Conservation (phyloP, 2,113 vertebrate species). For the Thryonomys swinderianus region DNA sequence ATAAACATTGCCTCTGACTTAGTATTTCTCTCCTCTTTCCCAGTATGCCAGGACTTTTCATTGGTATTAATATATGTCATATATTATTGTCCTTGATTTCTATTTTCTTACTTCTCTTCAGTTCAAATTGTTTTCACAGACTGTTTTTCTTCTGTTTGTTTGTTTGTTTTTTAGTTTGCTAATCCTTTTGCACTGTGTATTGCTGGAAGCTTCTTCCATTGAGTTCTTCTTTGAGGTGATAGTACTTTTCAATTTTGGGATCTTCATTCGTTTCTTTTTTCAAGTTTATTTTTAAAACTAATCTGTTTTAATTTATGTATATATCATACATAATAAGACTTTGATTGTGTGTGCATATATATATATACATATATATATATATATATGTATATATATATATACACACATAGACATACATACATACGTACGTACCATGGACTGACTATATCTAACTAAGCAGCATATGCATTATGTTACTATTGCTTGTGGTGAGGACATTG, state of each 20-base stretch:
- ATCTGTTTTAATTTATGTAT: neutral
- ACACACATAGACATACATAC: too few relatives aligned
- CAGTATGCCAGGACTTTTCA: neutral
- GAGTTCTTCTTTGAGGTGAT: neutral
- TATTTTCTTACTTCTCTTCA: neutral
- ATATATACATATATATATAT: neutral
- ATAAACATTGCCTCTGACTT: neutral
- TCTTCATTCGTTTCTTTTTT: constrained; percentile 7
- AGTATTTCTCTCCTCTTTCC: neutral
- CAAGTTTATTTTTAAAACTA: neutral
- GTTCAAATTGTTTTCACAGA: neutral
- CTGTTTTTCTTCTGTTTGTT: too few relatives aligned
- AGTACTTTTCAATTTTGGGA: neutral
- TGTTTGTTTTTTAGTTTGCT: neutral
- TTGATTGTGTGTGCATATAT: too few relatives aligned
- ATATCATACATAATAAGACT: neutral
- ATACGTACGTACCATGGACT: neutral
- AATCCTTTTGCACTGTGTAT: neutral
- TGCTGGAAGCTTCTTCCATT: neutral
- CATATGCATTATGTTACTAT: neutral
- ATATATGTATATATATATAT: neutral
- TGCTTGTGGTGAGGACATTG: neutral
- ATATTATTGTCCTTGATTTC: neutral
- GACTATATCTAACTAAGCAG: neutral
- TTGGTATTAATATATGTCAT: neutral